Conservation (phyloP, 2,797 vertebrate genomes). For the Pangasius sanitwongsei region DNA sequence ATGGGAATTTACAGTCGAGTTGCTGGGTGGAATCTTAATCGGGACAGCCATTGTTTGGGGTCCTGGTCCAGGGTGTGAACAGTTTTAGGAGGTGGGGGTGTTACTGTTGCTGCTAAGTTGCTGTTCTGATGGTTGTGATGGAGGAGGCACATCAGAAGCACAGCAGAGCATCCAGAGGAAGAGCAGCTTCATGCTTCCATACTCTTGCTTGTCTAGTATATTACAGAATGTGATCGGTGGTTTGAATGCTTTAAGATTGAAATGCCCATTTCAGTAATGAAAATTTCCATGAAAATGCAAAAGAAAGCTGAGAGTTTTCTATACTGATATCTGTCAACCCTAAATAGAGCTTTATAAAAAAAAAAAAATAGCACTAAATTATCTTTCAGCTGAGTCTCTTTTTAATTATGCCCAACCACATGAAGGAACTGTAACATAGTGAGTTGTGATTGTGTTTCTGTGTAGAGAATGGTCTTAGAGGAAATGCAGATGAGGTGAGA, state of each 20-base stretch:
- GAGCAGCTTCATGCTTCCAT: conserved; percentile 15
- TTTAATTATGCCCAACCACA: too few relatives aligned
- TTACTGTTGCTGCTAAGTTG: conserved; percentile 43
- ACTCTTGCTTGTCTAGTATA: conserved; percentile 5
- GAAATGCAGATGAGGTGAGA: conserved; percentile 42
- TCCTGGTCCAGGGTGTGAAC: conserved; percentile 30
- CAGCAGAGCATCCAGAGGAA: background rate
- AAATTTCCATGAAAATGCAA: background rate
- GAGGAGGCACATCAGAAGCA: conserved; percentile 24
- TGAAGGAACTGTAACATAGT: background rate
- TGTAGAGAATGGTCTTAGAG: conserved; percentile 36
- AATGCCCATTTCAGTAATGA: background rate
- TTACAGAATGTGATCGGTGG: background rate
- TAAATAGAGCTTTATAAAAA: background rate
- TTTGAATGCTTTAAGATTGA: background rate
- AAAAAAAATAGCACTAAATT: background rate
- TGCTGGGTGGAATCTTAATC: conserved; percentile 79
- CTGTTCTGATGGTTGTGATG: conserved; percentile 53
- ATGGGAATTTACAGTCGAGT: conserved; percentile 80
- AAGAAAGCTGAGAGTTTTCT: background rate
- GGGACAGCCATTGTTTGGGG: conserved; percentile 68
- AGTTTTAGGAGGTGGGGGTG: conserved; percentile 51
- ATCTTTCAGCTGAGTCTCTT: background rate
- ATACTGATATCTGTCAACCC: background rate
- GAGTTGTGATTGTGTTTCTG: conserved; percentile 7